Base-by-base conservation (phyloP, 2,113 vertebrate genomes). In the Scomber japonicus region DNA sequence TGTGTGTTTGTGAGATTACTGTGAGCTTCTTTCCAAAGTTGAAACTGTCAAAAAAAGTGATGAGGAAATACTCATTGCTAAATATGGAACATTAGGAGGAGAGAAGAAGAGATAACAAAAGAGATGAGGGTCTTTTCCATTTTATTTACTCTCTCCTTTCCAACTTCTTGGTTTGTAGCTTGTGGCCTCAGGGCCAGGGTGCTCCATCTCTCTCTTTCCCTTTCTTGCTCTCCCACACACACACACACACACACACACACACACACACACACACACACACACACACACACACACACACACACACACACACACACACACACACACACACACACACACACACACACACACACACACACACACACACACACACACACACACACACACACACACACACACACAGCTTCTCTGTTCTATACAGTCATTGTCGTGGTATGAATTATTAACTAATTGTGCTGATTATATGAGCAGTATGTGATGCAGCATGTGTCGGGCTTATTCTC, bases 391-490 rank as follows among this genome's bases (percentile, higher is more conserved):
- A 1, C 55, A 19, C 31, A 78, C 74, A 53, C 16, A 44, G 45
- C 21, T 24, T 46, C 76, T 24, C 21, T 77, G 56, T 71, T 63
- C 67, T 49, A 70, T 54, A 8, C 19, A 59, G 35, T 48, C 71
- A 14, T 49, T 76, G 77, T 71, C 3, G 11, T 12, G 46, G 13
- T 60, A 85, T 90, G 77, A 89, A 90, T 89, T 79, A 91, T 93
- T 84, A 78, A 91, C 68, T 87, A 78, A 91, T 86, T 88, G 83
- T 83, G 65, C 82, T 80, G 81, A 69, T 86, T 89, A 81, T 86
- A 49, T 62, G 77, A 85, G 59, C 51, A 75, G 45, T 67, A 50
- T 80, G 67, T 75, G 70, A 82, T 83, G 57, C 75, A 70, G 73
- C 66, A 35, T 85, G 79, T 80, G 81, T 78, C 3, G 12, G 24